These are phyloP conservation scores for Apotomis betuletana DNA, from an alignment of 2,888 invertebrate genomes.

Conservation along the genomic window DNA sequence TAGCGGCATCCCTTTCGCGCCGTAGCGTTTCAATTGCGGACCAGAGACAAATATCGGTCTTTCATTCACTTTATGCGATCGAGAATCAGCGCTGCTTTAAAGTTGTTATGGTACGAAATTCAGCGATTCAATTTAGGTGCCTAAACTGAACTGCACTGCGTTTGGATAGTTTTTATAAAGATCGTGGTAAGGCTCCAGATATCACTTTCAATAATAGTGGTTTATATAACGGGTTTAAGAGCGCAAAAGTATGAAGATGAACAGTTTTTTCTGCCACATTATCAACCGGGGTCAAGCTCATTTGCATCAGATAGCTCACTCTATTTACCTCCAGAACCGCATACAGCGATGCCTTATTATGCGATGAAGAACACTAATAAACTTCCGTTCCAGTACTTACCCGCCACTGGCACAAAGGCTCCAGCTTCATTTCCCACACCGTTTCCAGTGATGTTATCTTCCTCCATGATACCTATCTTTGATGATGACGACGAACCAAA, in stretches of 20 bases:
- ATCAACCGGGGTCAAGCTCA: conserved; percentile 58
- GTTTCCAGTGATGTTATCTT: conserved; percentile 64
- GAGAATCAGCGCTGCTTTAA: no score
- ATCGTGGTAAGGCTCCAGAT: no score
- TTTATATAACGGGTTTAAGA: conserved; percentile 56
- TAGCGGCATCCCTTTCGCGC: no score
- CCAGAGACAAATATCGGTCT: no score
- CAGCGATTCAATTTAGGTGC: no score
- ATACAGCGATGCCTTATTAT: conserved; percentile 67
- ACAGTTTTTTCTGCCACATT: conserved; percentile 69
- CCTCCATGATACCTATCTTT: conserved; percentile 59
- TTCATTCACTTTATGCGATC: no score
- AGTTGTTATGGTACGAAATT: no score
- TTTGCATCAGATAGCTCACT: conserved; percentile 68
- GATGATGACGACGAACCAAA: conserved; percentile 56
- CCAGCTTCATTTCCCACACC: conserved; percentile 65
- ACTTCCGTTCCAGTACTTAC: conserved; percentile 67
- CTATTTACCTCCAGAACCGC: conserved; percentile 72
- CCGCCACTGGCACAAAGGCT: conserved; percentile 66
- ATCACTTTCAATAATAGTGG: conserved; percentile 59
- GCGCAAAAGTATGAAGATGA: conserved; percentile 63
- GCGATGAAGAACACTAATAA: conserved; percentile 67
- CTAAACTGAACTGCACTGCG: no score
- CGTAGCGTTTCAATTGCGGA: no score
- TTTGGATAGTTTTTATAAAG: no score